Percentiles rank a stretch among this genome's conserved stretches.
Conservation (phyloP, 2,113 vertebrate species). For the Andinoacara biseriatus region DNA sequence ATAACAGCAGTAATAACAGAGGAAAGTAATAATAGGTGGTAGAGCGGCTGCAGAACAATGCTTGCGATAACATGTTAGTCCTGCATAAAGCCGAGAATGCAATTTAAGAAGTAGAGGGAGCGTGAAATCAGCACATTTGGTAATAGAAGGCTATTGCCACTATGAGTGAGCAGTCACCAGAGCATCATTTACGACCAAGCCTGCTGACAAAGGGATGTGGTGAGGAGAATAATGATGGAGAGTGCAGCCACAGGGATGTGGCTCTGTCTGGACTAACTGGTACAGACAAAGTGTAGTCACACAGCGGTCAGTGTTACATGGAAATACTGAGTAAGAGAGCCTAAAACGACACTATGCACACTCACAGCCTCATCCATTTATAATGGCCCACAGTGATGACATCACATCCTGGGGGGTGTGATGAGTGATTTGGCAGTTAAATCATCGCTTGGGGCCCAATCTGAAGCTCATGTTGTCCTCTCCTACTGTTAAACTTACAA, state of each 20-base stretch:
- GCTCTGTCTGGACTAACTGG: conserved; percentile 23
- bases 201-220: conserved; percentile 52
- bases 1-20: conserved; percentile 25
- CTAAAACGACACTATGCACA: conserved; percentile 8
- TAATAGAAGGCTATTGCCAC: not conserved
- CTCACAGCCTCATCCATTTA: conserved; percentile 53
- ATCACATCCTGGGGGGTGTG: conserved; percentile 48
- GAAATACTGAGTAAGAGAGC: conserved; percentile 56
- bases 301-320: conserved; percentile 29
- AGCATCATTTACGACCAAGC: conserved; percentile 35
- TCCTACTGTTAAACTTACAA: not conserved
- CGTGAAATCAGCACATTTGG: conserved; percentile 40
- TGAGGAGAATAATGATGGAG: conserved; percentile 38
- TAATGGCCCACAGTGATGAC: conserved; percentile 56
- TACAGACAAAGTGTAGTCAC: conserved; percentile 16
- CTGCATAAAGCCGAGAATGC: not conserved
- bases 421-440: conserved; percentile 46
- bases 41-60: not conserved
- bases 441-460: conserved; percentile 14
- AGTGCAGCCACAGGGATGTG: conserved; percentile 39
- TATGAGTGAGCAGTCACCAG: conserved; percentile 28
- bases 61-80: conserved; percentile 9
- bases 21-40: conserved; percentile 20
- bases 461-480: not conserved
- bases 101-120: conserved; percentile 28